Conservation (phyloP, 92 coral and sea anemone genomes). For the Porites cylindrica region DNA sequence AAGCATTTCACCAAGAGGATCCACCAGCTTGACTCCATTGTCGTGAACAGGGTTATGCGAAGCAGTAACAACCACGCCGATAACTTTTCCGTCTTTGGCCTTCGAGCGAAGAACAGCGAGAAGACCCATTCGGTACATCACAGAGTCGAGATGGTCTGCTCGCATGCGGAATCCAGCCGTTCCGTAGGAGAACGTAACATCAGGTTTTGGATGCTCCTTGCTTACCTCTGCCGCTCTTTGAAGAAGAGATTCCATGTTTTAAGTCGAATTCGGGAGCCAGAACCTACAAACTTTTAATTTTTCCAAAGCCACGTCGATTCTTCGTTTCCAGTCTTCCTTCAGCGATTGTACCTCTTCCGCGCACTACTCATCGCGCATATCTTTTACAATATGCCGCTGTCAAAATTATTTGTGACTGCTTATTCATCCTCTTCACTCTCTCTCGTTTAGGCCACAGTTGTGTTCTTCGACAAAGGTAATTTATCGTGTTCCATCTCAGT, state of each 20-base stretch:
- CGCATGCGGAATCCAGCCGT: constrained; percentile 96
- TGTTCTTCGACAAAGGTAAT: not conserved
- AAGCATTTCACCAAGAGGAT: constrained; percentile 98
- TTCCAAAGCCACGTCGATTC: constrained; percentile 24
- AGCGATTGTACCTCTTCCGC: too few species aligned
- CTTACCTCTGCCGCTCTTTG: constrained; percentile 78
- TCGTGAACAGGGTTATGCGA: constrained; percentile 97
- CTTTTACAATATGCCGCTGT: constrained; percentile 5
- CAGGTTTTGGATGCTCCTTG: constrained; percentile 82
- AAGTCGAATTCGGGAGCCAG: not conserved
- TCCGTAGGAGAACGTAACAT: constrained; percentile 87
- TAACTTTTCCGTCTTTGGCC: constrained; percentile 81
- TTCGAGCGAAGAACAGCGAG: constrained; percentile 94
- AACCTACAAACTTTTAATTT: not conserved
- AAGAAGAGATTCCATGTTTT: constrained; percentile 73
- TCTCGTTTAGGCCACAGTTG: constrained; percentile 21
- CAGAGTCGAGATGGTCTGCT: constrained; percentile 83
- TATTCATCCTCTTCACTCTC: constrained; percentile 12
- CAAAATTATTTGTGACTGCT: constrained; percentile 9
- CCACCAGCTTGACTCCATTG: constrained; percentile 97
- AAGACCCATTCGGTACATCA: constrained; percentile 98
- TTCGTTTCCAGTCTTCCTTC: constrained; percentile 9
- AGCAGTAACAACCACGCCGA: constrained; percentile 97
- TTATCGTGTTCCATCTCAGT: constrained; percentile 1
- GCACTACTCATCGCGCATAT: not conserved